Conservation (phyloP, 2,113 vertebrate species). For the Apteryx mantelli region DNA sequence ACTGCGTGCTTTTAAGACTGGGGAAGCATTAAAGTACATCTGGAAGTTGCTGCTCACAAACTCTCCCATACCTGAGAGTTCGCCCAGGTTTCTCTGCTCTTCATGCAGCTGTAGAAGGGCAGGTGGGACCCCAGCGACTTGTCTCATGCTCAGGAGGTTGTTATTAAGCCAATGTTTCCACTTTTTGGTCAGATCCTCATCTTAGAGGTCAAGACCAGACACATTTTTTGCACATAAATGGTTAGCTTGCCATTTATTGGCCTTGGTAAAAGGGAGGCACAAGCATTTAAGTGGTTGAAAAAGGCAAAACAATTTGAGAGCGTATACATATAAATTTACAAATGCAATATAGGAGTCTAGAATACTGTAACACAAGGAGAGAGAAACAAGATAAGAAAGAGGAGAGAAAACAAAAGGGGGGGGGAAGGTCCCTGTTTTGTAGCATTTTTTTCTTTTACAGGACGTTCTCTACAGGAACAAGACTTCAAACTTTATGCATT, state of each 20-base stretch:
- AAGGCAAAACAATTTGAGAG: neutral
- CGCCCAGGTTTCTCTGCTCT: neutral
- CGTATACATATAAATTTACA: neutral
- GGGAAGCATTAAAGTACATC: neutral
- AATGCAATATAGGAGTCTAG: neutral
- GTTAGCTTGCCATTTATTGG: neutral
- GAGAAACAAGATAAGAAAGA: neutral
- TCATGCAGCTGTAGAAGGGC: neutral
- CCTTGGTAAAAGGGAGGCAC: neutral
- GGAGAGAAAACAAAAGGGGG: neutral
- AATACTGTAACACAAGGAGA: neutral
- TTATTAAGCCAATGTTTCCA: neutral
- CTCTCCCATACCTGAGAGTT: neutral
- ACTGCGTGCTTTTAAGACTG: neutral
- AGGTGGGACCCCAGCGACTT: neutral
- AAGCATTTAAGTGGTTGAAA: neutral
- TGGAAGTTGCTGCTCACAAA: neutral
- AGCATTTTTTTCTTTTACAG: neutral
- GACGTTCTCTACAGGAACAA: neutral
- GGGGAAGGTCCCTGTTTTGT: neutral
- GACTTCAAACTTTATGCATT: neutral
- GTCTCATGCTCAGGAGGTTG: neutral
- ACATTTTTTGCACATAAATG: neutral
- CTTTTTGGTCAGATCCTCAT: neutral
- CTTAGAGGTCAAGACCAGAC: neutral